Evolutionary conservation across 2,113 vertebrate genomes (phyloP).

Genomic region (Alethe diademata): DNA sequence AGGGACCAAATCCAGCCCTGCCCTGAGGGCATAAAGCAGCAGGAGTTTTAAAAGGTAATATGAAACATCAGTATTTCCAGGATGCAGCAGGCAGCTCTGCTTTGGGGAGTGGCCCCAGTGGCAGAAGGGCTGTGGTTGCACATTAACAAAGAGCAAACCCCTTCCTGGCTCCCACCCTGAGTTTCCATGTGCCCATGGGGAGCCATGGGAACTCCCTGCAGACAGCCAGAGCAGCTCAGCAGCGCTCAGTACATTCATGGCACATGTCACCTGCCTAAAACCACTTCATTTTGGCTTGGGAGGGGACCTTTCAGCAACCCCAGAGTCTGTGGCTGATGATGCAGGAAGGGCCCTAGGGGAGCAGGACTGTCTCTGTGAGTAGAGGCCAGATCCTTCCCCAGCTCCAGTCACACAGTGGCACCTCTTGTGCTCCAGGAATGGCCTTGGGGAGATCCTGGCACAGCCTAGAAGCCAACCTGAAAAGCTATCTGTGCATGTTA

Average conservation of each 20-base stretch:
- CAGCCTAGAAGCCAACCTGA: not conserved
- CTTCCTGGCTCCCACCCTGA: not conserved
- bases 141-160: not conserved
- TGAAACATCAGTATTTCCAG: not conserved
- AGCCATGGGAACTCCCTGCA: not conserved
- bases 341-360: not conserved
- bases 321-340: not conserved
- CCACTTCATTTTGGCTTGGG: not conserved
- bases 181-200: fast-evolving
- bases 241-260: not conserved
- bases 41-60: not conserved
- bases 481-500: not conserved
- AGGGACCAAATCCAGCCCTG: not conserved
- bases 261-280: not conserved
- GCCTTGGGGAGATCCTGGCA: not conserved
- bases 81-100: not conserved
- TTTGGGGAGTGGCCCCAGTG: not conserved
- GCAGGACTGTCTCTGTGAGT: fast-evolving
- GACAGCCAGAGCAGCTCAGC: not conserved
- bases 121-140: not conserved
- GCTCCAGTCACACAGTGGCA: not conserved
- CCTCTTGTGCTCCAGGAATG: not conserved
- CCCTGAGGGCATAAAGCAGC: not conserved
- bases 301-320: not conserved
- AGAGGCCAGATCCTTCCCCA: not conserved